Evolutionary conservation across 2,888 invertebrate genomes (phyloP), one percentile per base, ranked within the genome.

Genomic region (Dromius quadrimaculatus): DNA sequence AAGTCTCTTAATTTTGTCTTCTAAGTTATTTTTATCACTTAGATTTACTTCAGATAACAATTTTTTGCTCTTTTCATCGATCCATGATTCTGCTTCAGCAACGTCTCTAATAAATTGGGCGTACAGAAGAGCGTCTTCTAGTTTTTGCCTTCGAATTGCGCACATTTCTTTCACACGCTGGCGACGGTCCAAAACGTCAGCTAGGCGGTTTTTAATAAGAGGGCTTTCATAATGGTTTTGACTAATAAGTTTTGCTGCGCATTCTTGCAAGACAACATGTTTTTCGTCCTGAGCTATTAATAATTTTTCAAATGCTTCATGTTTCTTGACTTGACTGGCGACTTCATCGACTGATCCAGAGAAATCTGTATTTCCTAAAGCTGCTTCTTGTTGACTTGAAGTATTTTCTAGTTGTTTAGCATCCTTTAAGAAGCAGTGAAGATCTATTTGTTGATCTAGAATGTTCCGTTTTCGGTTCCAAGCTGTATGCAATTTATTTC

Each of bases 1-100:
- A 28, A 97, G 84, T 78, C 94, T 93, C 83, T 95, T 95, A 76
- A 98, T 96, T 84, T 98, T 98, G 78, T 97, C 97, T 78, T 97
- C 95, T 1, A 98, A 84, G 77, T 90, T 91, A 78, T 90, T 91
- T 0, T 91, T 91, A 78, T 93, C 92, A 19, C 88, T 88, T 69
- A 88, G 87, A 73, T 87, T 89, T 4, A 90, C 90, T 79, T 94
- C 93, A 0, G 92, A 89, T 71, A 93, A 91, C 4, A 96, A 84
- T 79, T 93, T 93, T 82, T 94, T 95, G 73, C 92, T 89, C 80
- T 95, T 97, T 80, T 97, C 97, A 32, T 90, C 92, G 71, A 97
- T 93, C 97, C 97, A 97, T 1, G 89, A 89, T 77, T 94, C 90
- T 0, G 95, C 93, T 81, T 97, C 97, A 2, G 90, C 91, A 4